Conservation (phyloP, 2,797 vertebrate genomes). For the Characodon lateralis region DNA sequence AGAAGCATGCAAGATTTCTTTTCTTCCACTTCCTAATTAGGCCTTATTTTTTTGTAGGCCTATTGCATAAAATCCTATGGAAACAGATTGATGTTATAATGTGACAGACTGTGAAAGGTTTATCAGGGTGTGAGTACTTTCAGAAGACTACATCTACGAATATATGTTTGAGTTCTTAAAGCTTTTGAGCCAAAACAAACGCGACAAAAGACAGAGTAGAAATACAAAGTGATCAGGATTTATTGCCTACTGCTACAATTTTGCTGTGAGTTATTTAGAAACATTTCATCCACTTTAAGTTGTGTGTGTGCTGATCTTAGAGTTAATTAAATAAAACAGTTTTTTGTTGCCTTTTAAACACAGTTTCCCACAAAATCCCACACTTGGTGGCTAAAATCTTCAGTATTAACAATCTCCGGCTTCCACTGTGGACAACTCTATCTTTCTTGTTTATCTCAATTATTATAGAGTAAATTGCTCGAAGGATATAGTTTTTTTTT, state of each 20-base stretch:
- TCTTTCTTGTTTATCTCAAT: background rate
- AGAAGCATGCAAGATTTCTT: background rate
- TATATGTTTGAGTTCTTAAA: constrained; percentile 30
- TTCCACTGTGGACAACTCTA: background rate
- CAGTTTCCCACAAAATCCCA: background rate
- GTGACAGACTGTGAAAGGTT: background rate
- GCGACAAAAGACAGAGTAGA: constrained; percentile 4
- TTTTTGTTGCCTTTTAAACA: constrained; percentile 13
- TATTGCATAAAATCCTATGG: too few species aligned
- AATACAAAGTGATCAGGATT: constrained; percentile 10
- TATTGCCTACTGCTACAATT: constrained; percentile 27
- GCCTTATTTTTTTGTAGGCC: too few species aligned
- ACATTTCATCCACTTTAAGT: constrained; percentile 31
- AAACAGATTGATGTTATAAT: background rate
- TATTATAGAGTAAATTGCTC: background rate
- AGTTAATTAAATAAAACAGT: constrained; percentile 1
- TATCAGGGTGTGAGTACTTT: background rate
- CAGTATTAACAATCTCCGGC: constrained; percentile 28
- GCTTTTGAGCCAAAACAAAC: constrained; percentile 54
- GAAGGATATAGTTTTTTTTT: background rate
- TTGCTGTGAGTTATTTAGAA: constrained; percentile 1
- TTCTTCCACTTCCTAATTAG: background rate
- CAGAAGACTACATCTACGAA: background rate
- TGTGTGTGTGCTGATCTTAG: background rate
- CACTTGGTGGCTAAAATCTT: constrained; percentile 27